A percentile compares a stretch with the other conserved stretches of the same genome.
Evolutionary conservation across 2,888 invertebrate genomes (phyloP).

Genomic region (Mythimna vitellina): DNA sequence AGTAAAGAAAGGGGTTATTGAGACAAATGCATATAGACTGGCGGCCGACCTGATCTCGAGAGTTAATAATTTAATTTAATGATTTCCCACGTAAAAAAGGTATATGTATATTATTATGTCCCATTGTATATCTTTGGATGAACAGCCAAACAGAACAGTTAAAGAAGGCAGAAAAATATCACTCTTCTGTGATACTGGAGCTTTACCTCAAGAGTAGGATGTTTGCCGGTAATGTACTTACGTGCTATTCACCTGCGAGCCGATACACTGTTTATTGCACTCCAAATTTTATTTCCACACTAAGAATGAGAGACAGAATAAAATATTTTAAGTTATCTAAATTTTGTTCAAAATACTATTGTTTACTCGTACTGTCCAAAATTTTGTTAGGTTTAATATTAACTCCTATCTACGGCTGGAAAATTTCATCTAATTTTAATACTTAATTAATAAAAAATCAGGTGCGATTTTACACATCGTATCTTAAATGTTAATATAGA

Average conservation of each 20-base stretch:
- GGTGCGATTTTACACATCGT: background rate
- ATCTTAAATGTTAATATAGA: background rate
- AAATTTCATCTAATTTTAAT: background rate
- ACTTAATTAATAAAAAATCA: background rate
- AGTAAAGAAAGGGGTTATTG: too few relatives aligned
- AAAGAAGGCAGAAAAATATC: too few relatives aligned
- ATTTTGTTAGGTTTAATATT: background rate
- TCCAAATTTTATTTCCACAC: background rate
- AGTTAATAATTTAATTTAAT: too few relatives aligned
- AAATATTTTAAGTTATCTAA: background rate
- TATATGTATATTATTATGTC: too few relatives aligned
- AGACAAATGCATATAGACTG: too few relatives aligned
- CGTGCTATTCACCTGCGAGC: background rate
- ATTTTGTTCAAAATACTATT: background rate
- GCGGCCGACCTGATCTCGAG: too few relatives aligned
- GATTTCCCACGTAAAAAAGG: too few relatives aligned
- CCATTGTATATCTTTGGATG: too few relatives aligned
- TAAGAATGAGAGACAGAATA: background rate
- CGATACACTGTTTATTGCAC: background rate
- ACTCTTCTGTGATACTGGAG: too few relatives aligned
- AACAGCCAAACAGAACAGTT: too few relatives aligned
- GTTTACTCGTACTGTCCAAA: background rate
- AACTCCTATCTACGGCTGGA: background rate
- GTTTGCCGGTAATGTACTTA: conserved; percentile 14
- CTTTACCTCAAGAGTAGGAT: background rate